Base-by-base conservation (phyloP, 2,113 vertebrate species). In the Mellivora capensis region DNA sequence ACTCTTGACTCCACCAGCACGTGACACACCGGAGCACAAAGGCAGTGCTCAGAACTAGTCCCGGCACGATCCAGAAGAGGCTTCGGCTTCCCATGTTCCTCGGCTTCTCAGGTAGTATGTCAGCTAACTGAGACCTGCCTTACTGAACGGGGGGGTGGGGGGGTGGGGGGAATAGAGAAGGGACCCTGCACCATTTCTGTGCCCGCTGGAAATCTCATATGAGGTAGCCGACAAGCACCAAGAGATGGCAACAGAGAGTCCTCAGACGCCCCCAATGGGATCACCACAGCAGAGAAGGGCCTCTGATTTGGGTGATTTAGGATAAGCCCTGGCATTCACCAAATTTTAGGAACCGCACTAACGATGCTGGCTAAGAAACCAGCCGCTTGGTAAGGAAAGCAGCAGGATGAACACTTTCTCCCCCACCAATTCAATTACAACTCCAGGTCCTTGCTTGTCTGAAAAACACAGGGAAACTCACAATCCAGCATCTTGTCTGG, bases 201-300 rank as follows among this genome's bases (percentile, higher is more conserved):
- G 1, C 34, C 81, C 42, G 31, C 57, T 87, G 49, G 27, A 49
- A 95, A 80, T 25, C 61, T 39, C 47, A 49, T 83, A 49, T 83
- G 81, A 54, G 94, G 76, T 88, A 72, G 39, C 44, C 42, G n/a
- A 3, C 8, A 88, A 29, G 47, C 7, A 59, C 64, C 95, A 89
- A 90, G 10, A 98, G 96, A 97, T 97, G 96, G 97, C 98, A 96
- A 52, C 6, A 88, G 42, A 18, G 61, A 96, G 72, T 77, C 94
- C 95, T 72, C 2, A 72, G 83, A 93, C 4, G 15, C 15, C 8
- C 76, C 31, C 54, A 17, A n/a, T 54, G 44, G 52, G 61, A 74
- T 59, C 31, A 17, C 49, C n/a, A 17, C 4, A 2, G 17, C 47
- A 14, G 4, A 27, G 57, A n/a, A 74, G 8, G 12, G 72, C 64